Evolutionary conservation across 2,888 invertebrate species (phyloP), one percentile per base, ranked within the genome.

Genomic region (Copidosoma aretas): DNA sequence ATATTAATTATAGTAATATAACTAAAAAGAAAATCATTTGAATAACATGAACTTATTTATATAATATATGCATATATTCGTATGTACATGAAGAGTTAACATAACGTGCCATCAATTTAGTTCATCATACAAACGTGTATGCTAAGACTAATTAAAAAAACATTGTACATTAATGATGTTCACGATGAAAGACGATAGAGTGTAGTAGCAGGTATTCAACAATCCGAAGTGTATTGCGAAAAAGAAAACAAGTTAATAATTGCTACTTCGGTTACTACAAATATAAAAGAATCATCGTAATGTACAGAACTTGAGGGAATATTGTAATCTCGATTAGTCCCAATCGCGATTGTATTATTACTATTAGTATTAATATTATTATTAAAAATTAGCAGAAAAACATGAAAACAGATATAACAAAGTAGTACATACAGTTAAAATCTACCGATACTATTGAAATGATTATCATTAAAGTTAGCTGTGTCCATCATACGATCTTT

Each of bases 71-170:
- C 71, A 73, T 77, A 25, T 32, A 32, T 56, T 17, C 76, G 77
- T 81, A 81, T 82, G 77, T 81, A 82, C 79, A 82, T 77, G 77
- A 77, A 77, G 76, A 80, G 77, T 79, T 77, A 82, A 82, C 80
- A 78, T 79, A 81, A 81, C 79, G 79, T 79, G 78, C 76, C 76
- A 77, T 79, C 78, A 76, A 77, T 75, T 77, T 74, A 73, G 76
- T 73, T 74, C 73, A 77, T 76, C 67, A 70, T 70, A 70, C 70
- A 77, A 72, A 79, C 75, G 76, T 80, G 81, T 79, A 80, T 77
- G 32, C 2, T 74, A 71, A 76, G 76, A 76, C 73, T 77, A 78
- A 78, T 74, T 75, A 73, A 78, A 74, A 77, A 77, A 64, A 64
- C 52, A 64, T 67, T 25, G 61, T 58, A 53, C 60, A 60, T 64